Conservation (phyloP, 2,113 vertebrate species). For the Xiphophorus couchianus region DNA sequence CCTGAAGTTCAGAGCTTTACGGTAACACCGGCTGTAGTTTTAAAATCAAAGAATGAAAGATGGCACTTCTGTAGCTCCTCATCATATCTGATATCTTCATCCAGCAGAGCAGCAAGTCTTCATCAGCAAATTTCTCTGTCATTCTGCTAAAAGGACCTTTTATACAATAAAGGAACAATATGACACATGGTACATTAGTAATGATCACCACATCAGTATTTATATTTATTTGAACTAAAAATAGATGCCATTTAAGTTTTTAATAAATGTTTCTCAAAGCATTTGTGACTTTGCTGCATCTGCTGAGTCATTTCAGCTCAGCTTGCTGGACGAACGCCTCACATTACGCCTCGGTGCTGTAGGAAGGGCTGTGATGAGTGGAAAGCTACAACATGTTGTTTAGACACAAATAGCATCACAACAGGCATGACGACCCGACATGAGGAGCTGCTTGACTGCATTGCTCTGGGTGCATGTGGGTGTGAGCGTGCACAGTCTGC, state of each 20-base stretch:
- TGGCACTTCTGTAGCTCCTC: background rate
- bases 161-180: too few relatives aligned
- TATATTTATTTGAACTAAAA: too few relatives aligned
- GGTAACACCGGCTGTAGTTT: background rate
- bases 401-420: conserved; percentile 22
- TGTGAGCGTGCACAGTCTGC: background rate
- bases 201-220: too few relatives aligned
- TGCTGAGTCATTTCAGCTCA: background rate
- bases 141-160: too few relatives aligned
- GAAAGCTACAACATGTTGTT: conserved; percentile 33
- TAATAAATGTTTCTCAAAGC: background rate
- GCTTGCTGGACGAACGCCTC: conserved; percentile 45
- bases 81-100: too few relatives aligned
- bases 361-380: conserved; percentile 43
- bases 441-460: background rate
- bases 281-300: background rate
- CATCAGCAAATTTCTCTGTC: too few relatives aligned
- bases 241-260: background rate
- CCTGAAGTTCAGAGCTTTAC: background rate
- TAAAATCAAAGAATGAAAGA: background rate
- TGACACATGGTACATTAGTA: too few relatives aligned
- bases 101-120: too few relatives aligned
- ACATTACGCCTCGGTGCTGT: conserved; percentile 16
- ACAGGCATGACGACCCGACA: background rate
- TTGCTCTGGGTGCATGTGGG: conserved; percentile 29